Base-by-base conservation (phyloP, 2,113 vertebrate species). In the Spheniscus mendiculus region DNA sequence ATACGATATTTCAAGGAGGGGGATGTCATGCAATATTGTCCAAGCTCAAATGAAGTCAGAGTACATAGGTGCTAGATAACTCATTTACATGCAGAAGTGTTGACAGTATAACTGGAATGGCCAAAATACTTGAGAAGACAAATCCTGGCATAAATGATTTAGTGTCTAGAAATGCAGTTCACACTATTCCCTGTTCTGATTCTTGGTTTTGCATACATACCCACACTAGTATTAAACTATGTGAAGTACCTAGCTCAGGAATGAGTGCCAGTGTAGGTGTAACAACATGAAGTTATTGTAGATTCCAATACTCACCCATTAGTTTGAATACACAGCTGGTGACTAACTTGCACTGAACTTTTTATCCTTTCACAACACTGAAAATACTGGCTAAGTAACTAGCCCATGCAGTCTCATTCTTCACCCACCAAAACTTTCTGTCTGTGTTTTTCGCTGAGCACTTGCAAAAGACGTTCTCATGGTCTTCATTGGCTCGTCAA, bases 211-310 rank as follows among this genome's bases (percentile, higher is more conserved):
- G 52, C 44, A 20, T 47, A 23, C 26, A 27, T 8, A 36, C 21
- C 29, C 36, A 40, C 50, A 16, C 8, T 47, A 30, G 17, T 21
- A 49, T 36, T 16, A 23, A 66, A 15, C 32, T 40, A 10, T 2
- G 14, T 16, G 10, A 49, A 83, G 32, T 14, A 15, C 18, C 14
- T 11, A 38, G 32, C 30, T 72, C 36, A 8, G 81, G 47, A 70
- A 50, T 8, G 5, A 82, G 29, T 5, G 19, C 12, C 87, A 45
- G 49, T 4, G n/a, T 5, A 52, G 47, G 23, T 1, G 1, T 0
- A 42, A 49, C 8, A 65, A 6, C 25, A 7, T 0, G 0, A n/a
- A 44, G 5, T 5, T 30, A 9, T 7, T 72, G 84, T 45, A 81
- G 63, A 4, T 8, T 44, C 36, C 55, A 83, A 1, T 2, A n/a